Evolutionary conservation across 2,113 vertebrate genomes (phyloP).

Genomic region (Seriola aureovittata): DNA sequence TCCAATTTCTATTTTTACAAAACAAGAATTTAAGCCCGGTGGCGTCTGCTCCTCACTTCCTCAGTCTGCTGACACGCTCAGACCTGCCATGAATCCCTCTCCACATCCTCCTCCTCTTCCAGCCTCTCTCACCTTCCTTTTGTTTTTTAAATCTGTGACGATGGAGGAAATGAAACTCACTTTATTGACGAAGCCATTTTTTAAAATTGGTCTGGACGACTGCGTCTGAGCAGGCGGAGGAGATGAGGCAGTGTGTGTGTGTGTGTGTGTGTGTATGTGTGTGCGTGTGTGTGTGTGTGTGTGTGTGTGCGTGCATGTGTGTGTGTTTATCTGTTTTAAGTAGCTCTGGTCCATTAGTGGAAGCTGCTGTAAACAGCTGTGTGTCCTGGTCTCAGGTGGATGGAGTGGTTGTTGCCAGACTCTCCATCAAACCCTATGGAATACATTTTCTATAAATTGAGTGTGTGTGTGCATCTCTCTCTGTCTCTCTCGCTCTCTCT

Average conservation of each 20-base stretch:
- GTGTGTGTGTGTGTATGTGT: no score
- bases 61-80: conserved; percentile 1
- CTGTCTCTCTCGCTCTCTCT: background rate
- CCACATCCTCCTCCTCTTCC: conserved; percentile 16
- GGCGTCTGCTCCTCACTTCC: background rate
- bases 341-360: conserved; percentile 40
- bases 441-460: background rate
- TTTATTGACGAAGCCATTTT: background rate
- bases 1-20: background rate
- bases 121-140: no score
- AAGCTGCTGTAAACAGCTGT: conserved; percentile 52
- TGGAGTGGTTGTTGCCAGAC: conserved; percentile 29
- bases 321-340: conserved; percentile 34
- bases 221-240: background rate
- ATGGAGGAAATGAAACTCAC: background rate
- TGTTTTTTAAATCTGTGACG: no score
- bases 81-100: background rate
- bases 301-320: background rate
- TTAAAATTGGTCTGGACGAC: background rate
- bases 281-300: no score
- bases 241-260: background rate
- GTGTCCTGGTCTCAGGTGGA: conserved; percentile 56
- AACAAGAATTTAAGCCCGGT: background rate
- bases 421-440: conserved; percentile 41
- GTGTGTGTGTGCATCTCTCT: background rate